Base-by-base conservation (phyloP, 2,888 invertebrate genomes). In the Cryptophagus acutangulus region DNA sequence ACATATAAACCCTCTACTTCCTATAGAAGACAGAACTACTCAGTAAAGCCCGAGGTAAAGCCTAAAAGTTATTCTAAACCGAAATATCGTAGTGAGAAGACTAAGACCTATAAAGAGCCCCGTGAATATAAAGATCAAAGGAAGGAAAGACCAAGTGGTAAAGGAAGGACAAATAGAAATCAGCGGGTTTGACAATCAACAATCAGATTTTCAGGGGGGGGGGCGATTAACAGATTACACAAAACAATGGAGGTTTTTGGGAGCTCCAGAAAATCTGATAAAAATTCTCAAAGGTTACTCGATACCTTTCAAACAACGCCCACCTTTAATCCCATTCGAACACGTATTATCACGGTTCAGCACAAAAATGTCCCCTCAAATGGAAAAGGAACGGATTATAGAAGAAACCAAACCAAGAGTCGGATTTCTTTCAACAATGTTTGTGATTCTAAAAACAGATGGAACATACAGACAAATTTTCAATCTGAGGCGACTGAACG, bases 401-500 rank as follows among this genome's bases (percentile, higher is more conserved):
- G 29, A 29, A 29, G 10, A 12, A 29, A 10, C 5, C 15, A 13
- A 14, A 17, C 6, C 13, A 15, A 18, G 8, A 28, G 10, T 13
- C 12, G 26, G 26, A 9, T 36, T 39, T 14, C 12, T 36, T 6
- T 36, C 39, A 9, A 9, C 14, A n/a, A 38, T 37, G 40, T 40
- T 38, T 24, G 13, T 36, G 10, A 26, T 38, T 17, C 36, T 36
- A 40, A 40, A 40, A 33, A 14, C 42, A 10, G 41, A 49, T 35
- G 42, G 45, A 10, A 26, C 13, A 2, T 29, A 14, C 17, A 29
- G 36, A 17, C 38, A 25, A 2, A 28, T 38, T n/a, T 39, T 42
- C 38, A 46, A 43, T 25, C 20, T 46, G 9, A 3, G 15, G n/a
- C 3, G 24, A 2, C 20, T 43, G 26, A 46, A 43, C 38, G 5